Base-by-base conservation (phyloP, 2,888 invertebrate species). In the Lumbricus terrestris region DNA sequence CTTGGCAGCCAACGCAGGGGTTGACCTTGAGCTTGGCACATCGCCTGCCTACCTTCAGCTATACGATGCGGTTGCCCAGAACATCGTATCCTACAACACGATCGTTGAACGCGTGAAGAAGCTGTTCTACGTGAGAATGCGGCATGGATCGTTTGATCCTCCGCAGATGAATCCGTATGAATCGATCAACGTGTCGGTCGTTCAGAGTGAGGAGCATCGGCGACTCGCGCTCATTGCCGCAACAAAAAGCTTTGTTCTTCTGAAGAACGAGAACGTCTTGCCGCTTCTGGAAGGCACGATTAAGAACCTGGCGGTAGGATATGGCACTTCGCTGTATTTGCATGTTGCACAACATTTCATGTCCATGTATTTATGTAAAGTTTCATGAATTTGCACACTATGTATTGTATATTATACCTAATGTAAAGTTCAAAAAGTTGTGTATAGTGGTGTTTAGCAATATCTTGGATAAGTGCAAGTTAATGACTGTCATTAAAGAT, bases 91-190 rank as follows among this genome's bases (percentile, higher is more conserved):
- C 34, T 88, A 82, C 42, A 38, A 88, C 6, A 54, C 90, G 0
- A 88, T 91, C 5, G 6, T 82, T n/a, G 92, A 93, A 88, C 90
- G 91, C 35, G 90, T 92, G 23, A 85, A 91, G 54, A 92, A 92
- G 23, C 89, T 93, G 82, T 92, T 93, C 88, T 92, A 93, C 37
- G 93, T 93, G 15, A 88, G 93, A 34, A 91, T 93, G 92, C 89
- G 91, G 16, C 91, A 92, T 15, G 93, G 93, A 33, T 92, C 92
- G 88, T 93, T 93, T 90, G 93, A 93, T 90, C 93, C 93, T 29
- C 89, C 90, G 13, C 89, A 85, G n/a, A 93, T 93, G 93, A 94
- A 94, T 91, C 94, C 94, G 0, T 94, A 94, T 91, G 90, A 90
- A 35, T 90, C 89, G 20, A 91, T 93, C 42, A 89, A 91, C 88